phyloP scores from a whole-genome alignment of 2,888 invertebrate species.

The Eupelmus urozonus region DNA sequence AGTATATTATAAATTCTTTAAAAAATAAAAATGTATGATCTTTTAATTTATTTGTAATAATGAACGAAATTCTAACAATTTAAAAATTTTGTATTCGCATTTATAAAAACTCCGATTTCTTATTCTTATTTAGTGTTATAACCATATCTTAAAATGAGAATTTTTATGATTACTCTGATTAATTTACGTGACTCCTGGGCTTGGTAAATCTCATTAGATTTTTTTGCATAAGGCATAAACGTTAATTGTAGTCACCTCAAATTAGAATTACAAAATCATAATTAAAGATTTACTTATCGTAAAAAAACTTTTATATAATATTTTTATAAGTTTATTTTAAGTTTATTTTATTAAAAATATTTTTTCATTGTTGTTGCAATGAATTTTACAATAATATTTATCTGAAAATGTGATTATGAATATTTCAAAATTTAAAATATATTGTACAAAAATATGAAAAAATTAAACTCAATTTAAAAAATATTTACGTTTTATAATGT shows the following conservation, averaged over 20 bases:
- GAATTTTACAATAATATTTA: too few relatives aligned
- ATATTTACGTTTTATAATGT: too few relatives aligned
- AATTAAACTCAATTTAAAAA: background rate
- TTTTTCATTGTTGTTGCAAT: too few relatives aligned
- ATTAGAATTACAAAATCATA: constrained; percentile 1
- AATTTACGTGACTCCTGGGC: constrained; percentile 42
- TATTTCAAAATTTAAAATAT: too few relatives aligned
- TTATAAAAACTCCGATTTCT: background rate
- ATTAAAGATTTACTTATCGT: background rate
- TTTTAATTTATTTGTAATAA: background rate
- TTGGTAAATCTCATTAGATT: constrained; percentile 4
- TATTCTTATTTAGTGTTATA: constrained; percentile 3
- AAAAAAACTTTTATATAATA: too few relatives aligned
- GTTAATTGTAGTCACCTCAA: background rate
- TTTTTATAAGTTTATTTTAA: too few relatives aligned
- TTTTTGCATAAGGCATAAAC: constrained; percentile 15
- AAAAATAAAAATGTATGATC: too few relatives aligned
- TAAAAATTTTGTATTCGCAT: too few relatives aligned
- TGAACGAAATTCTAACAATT: too few relatives aligned
- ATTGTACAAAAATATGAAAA: background rate
- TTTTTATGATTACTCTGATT: constrained; percentile 40
- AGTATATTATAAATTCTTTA: too few relatives aligned
- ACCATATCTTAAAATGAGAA: constrained; percentile 3
- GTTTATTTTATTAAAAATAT: too few relatives aligned
- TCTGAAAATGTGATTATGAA: too few relatives aligned